Evolutionary conservation across 2,888 invertebrate species (phyloP).

Genomic region (Antitype chi): DNA sequence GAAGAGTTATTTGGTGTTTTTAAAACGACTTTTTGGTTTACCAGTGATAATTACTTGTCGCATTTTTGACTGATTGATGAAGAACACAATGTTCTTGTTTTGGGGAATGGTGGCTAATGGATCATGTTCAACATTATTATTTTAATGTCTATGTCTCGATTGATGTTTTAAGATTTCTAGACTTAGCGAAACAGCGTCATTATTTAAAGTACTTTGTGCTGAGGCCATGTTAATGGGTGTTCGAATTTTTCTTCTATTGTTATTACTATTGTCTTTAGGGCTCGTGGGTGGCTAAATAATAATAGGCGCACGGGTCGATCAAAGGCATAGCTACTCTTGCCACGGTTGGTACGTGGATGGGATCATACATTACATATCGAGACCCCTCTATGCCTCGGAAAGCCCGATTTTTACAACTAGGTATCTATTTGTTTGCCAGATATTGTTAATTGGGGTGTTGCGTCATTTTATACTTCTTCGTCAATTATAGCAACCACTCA

Average conservation of each 20-base stretch:
- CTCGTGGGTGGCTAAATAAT: background rate
- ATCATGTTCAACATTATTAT: conserved; percentile 18
- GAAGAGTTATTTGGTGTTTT: conserved; percentile 40
- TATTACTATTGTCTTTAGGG: background rate
- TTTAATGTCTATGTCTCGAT: background rate
- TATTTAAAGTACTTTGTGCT: conserved; percentile 10
- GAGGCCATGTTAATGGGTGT: conserved; percentile 2
- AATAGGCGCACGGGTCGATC: background rate
- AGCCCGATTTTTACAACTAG: background rate
- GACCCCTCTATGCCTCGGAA: background rate
- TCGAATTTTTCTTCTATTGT: background rate
- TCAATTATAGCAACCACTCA: conserved; percentile 5
- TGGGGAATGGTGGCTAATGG: conserved; percentile 23
- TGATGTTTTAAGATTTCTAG: conserved; percentile 18
- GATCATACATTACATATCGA: background rate
- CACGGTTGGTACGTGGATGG: background rate
- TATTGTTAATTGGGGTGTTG: background rate
- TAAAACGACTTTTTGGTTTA: conserved; percentile 15
- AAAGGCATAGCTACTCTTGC: background rate
- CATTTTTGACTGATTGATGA: conserved; percentile 41
- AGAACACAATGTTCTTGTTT: conserved; percentile 23
- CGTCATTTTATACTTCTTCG: background rate
- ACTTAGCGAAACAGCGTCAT: background rate
- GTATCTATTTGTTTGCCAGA: background rate
- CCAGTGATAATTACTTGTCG: conserved; percentile 35